These are phyloP conservation scores for Indri indri DNA, from an alignment of 2,113 vertebrate species.

Conservation along the genomic window DNA sequence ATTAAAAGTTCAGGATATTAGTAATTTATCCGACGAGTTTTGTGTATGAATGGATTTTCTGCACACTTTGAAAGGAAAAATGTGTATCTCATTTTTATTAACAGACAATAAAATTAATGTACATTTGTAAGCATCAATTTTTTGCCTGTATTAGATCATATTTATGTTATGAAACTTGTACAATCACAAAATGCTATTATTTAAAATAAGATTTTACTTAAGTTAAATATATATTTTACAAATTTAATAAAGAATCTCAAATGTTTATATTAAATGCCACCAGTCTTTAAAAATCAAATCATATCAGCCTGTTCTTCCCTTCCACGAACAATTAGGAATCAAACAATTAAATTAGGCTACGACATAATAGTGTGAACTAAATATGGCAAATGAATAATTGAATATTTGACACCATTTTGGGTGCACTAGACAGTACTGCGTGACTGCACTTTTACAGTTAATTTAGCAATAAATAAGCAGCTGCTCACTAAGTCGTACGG, in stretches of 20 bases:
- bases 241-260: neutral
- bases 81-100: neutral
- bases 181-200: neutral
- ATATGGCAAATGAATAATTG: neutral
- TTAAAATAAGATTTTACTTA: neutral
- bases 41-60: neutral
- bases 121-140: neutral
- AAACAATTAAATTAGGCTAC: slow-evolving; percentile 10
- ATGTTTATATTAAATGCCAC: neutral
- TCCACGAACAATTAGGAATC: neutral
- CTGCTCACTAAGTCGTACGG: neutral
- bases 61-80: slow-evolving; percentile 11
- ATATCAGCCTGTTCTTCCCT: neutral
- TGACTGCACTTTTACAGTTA: neutral
- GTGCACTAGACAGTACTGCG: neutral
- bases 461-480: slow-evolving; percentile 4
- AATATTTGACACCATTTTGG: neutral
- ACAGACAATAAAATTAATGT: neutral
- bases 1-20: slow-evolving; percentile 2
- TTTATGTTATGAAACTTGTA: neutral
- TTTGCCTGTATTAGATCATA: neutral
- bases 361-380: neutral
- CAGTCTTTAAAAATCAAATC: slow-evolving; percentile 18
- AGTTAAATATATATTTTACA: neutral
- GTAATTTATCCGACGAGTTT: neutral